Evolutionary conservation across 2,113 vertebrate genomes (phyloP), one percentile per base, ranked within the genome.

Genomic region (Mesocricetus auratus): DNA sequence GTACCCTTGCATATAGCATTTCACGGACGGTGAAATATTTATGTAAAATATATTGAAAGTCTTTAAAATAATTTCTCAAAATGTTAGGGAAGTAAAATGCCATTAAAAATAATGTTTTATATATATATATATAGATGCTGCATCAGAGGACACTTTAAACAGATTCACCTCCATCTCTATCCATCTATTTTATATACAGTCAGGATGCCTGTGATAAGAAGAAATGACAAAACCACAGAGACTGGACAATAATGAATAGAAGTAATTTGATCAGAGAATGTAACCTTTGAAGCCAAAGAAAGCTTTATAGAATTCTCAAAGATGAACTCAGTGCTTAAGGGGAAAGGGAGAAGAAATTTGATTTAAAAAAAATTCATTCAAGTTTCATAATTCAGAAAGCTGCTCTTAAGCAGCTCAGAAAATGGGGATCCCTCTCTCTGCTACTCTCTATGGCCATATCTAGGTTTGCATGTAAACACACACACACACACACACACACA

Each of bases 221-320:
- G 9, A 69, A 96, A 95, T 93, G 94, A 95, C 68, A 95, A 91
- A 93, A 95, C 93, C 94, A 96, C 86, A 94, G 91, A 92, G 88
- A 90, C 39, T 95, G 36, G 7, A 89, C 92, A 95, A 77, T 91
- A 91, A 96, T 92, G 78, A 97, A 94, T 91, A 95, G 91, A 97
- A 97, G 97, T 98, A 96, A 95, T 97, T 97, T 96, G 93, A 97
- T 96, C 95, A 97, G 45, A 95, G 78, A 95, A 87, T 64, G 12
- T 91, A 96, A 97, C 21, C 86, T 97, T 96, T 95, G 97, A 91
- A 93, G 86, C 82, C 66, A 92, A 96, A 96, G 94, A 69, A 97
- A 78, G 45, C 66, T 96, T 95, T 62, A 90, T n/a, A 95, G 96
- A 97, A 96, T 93, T 77, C 24, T 93, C 73, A 96, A 82, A 97